Evolutionary conservation across 2,113 vertebrate genomes (phyloP).

Genomic region (Irena cyanogastra): DNA sequence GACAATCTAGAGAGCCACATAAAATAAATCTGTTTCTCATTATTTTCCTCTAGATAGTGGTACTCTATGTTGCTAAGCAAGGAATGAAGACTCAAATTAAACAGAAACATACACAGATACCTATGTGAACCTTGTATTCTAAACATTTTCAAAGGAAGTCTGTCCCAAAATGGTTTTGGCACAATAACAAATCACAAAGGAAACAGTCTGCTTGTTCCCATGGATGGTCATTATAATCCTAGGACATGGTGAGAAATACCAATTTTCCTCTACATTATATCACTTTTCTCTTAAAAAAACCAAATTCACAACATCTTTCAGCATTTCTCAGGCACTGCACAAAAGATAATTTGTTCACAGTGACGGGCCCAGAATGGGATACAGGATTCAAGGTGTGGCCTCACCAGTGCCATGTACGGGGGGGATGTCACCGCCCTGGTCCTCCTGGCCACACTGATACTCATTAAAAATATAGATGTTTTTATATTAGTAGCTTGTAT

Average conservation of each 20-base stretch:
- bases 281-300: background rate
- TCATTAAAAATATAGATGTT: background rate
- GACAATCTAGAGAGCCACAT: background rate
- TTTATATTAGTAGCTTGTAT: background rate
- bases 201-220: background rate
- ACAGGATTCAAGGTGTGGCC: background rate
- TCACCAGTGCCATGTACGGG: background rate
- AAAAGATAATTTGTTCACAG: background rate
- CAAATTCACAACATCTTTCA: background rate
- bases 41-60: background rate
- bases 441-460: background rate
- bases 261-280: background rate
- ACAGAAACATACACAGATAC: background rate
- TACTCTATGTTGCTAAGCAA: background rate
- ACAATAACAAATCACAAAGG: background rate
- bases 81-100: background rate
- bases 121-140: background rate
- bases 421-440: background rate
- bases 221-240: background rate
- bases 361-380: background rate
- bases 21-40: background rate
- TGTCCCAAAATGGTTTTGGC: background rate
- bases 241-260: background rate
- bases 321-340: background rate
- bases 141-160: background rate